Base-by-base conservation (phyloP, 1,140 invertebrate species). In the Tetragonula clypearis region DNA sequence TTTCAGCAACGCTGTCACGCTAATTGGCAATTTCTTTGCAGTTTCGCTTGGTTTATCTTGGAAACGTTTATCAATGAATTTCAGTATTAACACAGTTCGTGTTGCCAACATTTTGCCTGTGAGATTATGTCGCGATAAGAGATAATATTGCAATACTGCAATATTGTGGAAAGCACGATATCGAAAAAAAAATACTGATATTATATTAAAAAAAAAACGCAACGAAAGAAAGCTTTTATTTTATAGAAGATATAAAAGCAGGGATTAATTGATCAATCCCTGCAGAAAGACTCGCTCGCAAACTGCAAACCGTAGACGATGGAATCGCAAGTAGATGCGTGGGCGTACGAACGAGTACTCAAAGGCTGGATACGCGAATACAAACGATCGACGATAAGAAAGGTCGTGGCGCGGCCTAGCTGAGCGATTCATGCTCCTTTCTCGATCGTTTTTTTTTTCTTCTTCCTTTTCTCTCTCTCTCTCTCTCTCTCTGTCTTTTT, bases 311-410 rank as follows among this genome's bases (percentile, higher is more conserved):
- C 78, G 78, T 69, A n/a, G 65, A 65, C 53, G 74, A 14, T 21
- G 12, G 23, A 60, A n/a, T 53, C 72, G 72, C 30, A 56, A 76
- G 19, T 17, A 60, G 60, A 78, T 21, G 60, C 58, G 75, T 78
- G 23, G 75, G 75, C 58, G 74, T 76, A n/a, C 19, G 75, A 80
- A 80, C 55, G 35, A 58, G 49, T 58, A 55, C 41, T 15, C 69
- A 55, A 75, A 56, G 71, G 30, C 12, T 71, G 30, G 83, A 79
- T 84, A 87, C 80, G 17, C 76, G 81, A 68, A 87, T 79, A 72
- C 62, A 72, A 88, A 87, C 76, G 87, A 88, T 88, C 62, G n/a
- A 55, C 72, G 87, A 88, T 88, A 88, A 88, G 86, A 84, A 87
- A 88, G 87, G 87, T 87, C 87, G 87, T 69, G 55, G n/a, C 62